Conservation (phyloP, 1,140 invertebrate species). For the Palaemon carinicauda region DNA sequence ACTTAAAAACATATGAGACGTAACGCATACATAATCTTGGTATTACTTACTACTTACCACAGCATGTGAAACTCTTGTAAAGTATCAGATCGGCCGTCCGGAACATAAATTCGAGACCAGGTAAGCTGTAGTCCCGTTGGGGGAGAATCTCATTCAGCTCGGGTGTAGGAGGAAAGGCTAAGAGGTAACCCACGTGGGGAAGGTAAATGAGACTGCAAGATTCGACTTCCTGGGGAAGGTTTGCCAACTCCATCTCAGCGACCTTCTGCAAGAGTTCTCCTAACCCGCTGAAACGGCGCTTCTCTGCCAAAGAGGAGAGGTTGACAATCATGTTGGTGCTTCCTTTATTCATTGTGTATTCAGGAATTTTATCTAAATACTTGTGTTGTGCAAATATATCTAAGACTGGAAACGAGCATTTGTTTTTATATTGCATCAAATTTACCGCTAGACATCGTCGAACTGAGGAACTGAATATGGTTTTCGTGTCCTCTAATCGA, state of each 20-base stretch:
- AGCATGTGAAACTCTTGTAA: constrained; percentile 79
- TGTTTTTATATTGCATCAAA: too few species aligned
- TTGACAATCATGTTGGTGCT: too few species aligned
- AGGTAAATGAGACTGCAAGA: constrained; percentile 80
- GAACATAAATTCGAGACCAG: constrained; percentile 65
- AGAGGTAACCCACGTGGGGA: constrained; percentile 81
- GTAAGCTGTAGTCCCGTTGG: constrained; percentile 57
- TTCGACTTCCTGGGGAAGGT: constrained; percentile 73
- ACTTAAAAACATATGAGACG: background rate
- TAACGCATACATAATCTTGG: background rate
- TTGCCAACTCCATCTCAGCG: constrained; percentile 74
- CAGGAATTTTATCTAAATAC: too few species aligned
- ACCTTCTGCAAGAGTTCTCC: constrained; percentile 64
- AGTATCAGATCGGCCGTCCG: constrained; percentile 73
- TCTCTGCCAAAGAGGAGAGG: constrained; percentile 21
- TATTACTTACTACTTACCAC: constrained; percentile 68
- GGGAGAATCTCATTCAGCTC: constrained; percentile 68
- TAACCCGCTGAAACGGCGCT: constrained; percentile 58
- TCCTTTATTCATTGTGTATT: too few species aligned
- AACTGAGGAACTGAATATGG: too few species aligned
- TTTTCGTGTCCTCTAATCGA: too few species aligned
- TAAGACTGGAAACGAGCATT: too few species aligned
- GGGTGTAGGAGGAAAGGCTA: constrained; percentile 68
- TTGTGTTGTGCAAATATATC: too few species aligned
- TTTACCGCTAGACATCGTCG: too few species aligned